A percentile compares a stretch with the other conserved stretches of the same genome.
phyloP scores from a whole-genome alignment of 2,888 invertebrate species.

The Erebia ligea region DNA sequence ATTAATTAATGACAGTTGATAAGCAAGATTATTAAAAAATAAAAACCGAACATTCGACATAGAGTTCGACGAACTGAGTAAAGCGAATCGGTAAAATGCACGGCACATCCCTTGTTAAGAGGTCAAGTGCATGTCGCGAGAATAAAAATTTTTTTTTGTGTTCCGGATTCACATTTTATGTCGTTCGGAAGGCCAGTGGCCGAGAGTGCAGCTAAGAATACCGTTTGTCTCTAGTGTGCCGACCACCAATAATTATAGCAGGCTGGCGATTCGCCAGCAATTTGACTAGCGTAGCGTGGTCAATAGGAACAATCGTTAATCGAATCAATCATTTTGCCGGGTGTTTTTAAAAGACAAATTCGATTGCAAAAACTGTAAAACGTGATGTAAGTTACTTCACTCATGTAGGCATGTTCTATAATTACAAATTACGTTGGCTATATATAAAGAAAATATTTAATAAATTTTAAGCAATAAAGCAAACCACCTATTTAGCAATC shows the following conservation, averaged over 20 bases:
- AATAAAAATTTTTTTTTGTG: slow-evolving; percentile 58
- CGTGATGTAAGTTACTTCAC: not conserved
- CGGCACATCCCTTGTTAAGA: slow-evolving; percentile 64
- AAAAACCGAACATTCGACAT: slow-evolving; percentile 35
- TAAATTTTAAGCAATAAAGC: too few species aligned
- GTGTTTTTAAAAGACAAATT: not conserved
- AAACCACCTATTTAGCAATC: too few species aligned
- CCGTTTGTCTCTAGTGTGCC: slow-evolving; percentile 82
- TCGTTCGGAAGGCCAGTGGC: slow-evolving; percentile 75
- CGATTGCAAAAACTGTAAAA: not conserved
- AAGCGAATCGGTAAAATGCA: slow-evolving; percentile 44
- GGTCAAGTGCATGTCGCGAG: slow-evolving; percentile 73
- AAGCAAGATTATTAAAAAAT: slow-evolving; percentile 31
- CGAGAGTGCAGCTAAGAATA: slow-evolving; percentile 86
- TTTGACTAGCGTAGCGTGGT: slow-evolving; percentile 66
- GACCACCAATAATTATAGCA: slow-evolving; percentile 96
- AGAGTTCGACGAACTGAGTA: slow-evolving; percentile 55
- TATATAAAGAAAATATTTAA: too few species aligned
- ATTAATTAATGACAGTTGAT: slow-evolving; percentile 20
- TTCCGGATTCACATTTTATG: slow-evolving; percentile 57
- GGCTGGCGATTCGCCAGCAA: slow-evolving; percentile 89
- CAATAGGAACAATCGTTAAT: slow-evolving; percentile 70
- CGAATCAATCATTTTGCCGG: slow-evolving; percentile 65
- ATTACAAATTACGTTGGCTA: not conserved
- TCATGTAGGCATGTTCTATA: not conserved